Conservation (phyloP, 53 echinoderm and acorn worm species). For the Antedon mediterranea region DNA sequence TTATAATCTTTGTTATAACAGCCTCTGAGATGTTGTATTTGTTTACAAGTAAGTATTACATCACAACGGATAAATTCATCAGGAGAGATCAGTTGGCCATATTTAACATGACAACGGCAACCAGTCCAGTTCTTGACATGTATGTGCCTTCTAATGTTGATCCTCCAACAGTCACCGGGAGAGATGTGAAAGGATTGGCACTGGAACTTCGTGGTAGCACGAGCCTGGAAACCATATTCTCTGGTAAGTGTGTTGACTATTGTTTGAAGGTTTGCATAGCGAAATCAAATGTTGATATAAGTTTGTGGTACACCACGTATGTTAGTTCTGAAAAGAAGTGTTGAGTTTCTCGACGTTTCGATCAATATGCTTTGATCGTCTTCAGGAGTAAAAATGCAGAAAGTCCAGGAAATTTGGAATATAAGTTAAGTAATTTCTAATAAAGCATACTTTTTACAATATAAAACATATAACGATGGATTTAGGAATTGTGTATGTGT, state of each 20-base stretch:
- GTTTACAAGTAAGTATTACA: background rate
- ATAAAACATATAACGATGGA: no score
- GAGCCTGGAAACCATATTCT: background rate
- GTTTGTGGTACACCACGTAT: no score
- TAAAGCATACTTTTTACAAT: no score
- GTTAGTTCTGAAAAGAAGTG: no score
- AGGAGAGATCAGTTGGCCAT: conserved; percentile 52
- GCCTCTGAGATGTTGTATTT: background rate
- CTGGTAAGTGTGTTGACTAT: background rate
- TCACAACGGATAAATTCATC: conserved; percentile 45
- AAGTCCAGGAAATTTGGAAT: no score
- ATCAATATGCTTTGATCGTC: no score
- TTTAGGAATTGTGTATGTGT: no score
- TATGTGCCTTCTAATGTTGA: background rate
- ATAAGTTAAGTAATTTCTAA: no score
- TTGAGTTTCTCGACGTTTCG: no score
- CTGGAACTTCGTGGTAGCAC: conserved; percentile 32
- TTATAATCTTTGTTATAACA: background rate
- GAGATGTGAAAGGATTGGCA: conserved; percentile 56
- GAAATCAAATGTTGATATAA: no score
- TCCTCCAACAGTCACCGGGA: conserved; percentile 12
- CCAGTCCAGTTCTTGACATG: background rate
- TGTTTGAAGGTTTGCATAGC: no score
- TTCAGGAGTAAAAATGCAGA: no score
- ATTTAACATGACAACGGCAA: background rate